A percentile compares a stretch with the other conserved stretches of the same genome.
phyloP scores from a whole-genome alignment of 2,888 invertebrate species.

The Eilema griseolum region DNA sequence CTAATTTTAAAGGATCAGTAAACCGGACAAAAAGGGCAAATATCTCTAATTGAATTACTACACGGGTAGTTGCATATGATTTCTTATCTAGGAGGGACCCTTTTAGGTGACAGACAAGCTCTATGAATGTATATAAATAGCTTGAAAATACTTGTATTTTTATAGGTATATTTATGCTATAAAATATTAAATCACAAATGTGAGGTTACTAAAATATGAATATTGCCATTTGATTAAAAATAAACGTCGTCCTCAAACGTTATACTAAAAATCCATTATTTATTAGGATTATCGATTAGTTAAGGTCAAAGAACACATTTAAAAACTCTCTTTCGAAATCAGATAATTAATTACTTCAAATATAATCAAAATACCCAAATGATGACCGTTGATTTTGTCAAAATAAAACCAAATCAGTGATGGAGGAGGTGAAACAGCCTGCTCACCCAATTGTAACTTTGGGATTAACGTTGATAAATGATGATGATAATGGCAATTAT shows the following conservation, averaged over 20 bases:
- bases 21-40: conserved; percentile 35
- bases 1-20: conserved; percentile 28
- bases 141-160: not conserved
- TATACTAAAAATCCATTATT: not conserved
- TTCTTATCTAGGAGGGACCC: conserved; percentile 39
- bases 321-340: not conserved
- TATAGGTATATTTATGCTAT: not conserved
- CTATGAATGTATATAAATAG: too few species aligned
- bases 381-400: too few species aligned
- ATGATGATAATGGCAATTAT: not conserved
- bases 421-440: too few species aligned
- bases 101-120: too few species aligned
- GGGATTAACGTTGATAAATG: not conserved
- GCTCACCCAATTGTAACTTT: too few species aligned
- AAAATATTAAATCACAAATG: not conserved
- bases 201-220: not conserved
- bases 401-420: not conserved
- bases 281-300: not conserved
- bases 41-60: conserved; percentile 43
- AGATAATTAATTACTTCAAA: not conserved
- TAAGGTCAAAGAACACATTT: not conserved
- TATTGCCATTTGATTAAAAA: not conserved
- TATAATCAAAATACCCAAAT: not conserved
- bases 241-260: not conserved
- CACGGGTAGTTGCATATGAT: conserved; percentile 29